Conservation (phyloP, 1,140 invertebrate species). For the Papilio glaucus region DNA sequence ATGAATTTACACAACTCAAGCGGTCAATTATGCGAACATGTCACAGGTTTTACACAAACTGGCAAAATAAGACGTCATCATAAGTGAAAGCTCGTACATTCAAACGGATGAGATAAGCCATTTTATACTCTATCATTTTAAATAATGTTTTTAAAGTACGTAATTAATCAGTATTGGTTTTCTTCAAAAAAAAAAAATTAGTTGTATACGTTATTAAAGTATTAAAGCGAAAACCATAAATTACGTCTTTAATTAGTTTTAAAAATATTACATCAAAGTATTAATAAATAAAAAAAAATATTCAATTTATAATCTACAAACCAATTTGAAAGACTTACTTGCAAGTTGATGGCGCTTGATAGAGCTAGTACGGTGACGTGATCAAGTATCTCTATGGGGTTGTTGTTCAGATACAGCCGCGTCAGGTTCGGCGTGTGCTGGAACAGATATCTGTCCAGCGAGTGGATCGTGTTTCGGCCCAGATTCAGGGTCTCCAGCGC, state of each 20-base stretch:
- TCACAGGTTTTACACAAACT: not conserved
- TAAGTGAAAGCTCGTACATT: not conserved
- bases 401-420: constrained; percentile 87
- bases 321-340: constrained; percentile 81
- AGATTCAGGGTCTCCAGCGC: constrained; percentile 86
- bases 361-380: constrained; percentile 85
- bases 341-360: constrained; percentile 83
- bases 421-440: constrained; percentile 87
- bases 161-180: no score
- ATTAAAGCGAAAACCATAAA: no score
- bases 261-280: no score
- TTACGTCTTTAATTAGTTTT: no score
- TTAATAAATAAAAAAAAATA: no score
- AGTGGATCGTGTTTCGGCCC: constrained; percentile 87
- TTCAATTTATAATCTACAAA: no score
- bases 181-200: no score
- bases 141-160: not conserved
- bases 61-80: not conserved
- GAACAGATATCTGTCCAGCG: constrained; percentile 87
- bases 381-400: constrained; percentile 87
- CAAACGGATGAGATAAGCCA: not conserved
- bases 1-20: not conserved
- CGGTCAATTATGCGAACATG: not conserved
- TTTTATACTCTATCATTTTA: not conserved
- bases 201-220: no score